These are phyloP conservation scores for Pilophorus perplexus DNA, from an alignment of 2,888 invertebrate genomes.

Conservation along the genomic window DNA sequence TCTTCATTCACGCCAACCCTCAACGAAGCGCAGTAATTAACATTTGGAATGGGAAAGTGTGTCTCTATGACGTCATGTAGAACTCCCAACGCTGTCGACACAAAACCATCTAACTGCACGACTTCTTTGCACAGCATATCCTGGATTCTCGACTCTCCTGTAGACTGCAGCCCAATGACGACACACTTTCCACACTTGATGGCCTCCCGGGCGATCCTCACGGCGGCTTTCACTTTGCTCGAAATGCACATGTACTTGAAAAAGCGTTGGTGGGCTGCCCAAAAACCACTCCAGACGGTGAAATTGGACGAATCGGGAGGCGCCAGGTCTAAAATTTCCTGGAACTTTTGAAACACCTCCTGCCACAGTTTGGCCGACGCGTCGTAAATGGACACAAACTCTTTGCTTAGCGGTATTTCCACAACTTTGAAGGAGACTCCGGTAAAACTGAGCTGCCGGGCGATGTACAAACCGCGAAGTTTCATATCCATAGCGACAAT, in stretches of 20 bases:
- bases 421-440: constrained; percentile 62
- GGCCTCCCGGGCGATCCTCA: constrained; percentile 55
- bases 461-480: constrained; percentile 63
- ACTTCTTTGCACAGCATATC: constrained; percentile 61
- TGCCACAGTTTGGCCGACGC: constrained; percentile 61
- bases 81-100: constrained; percentile 70
- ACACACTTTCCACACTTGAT: constrained; percentile 58
- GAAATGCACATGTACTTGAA: constrained; percentile 99
- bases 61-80: constrained; percentile 95
- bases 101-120: constrained; percentile 63
- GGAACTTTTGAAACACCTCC: constrained; percentile 59
- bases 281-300: constrained; percentile 98
- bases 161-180: constrained; percentile 67
- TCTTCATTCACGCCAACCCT: constrained; percentile 57
- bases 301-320: constrained; percentile 67
- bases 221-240: constrained; percentile 73
- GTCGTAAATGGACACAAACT: constrained; percentile 60
- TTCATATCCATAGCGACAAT: constrained; percentile 69
- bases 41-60: constrained; percentile 91
- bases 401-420: constrained; percentile 57
- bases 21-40: not conserved
- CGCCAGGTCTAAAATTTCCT: constrained; percentile 69
- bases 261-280: constrained; percentile 98
- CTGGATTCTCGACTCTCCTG: constrained; percentile 63
- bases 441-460: constrained; percentile 63